A percentile compares a stretch with the other conserved stretches of the same genome.
These are phyloP conservation scores for Rhinoderma darwinii DNA, from an alignment of 2,113 vertebrate genomes.

Conservation along the genomic window DNA sequence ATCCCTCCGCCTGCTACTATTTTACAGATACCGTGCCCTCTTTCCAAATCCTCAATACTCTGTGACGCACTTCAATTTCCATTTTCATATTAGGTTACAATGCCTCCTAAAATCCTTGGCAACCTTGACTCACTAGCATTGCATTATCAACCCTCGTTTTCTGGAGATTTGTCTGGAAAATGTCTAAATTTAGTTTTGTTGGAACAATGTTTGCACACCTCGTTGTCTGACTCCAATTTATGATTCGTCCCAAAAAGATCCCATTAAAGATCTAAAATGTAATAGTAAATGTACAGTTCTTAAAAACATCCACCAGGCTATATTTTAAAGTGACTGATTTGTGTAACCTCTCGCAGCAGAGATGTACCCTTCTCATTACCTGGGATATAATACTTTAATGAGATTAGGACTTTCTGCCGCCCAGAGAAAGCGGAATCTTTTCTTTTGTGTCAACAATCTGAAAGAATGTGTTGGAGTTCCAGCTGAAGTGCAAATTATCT, in stretches of 20 bases:
- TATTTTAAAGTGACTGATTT: slow-evolving; percentile 21
- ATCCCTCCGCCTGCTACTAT: slow-evolving; percentile 48
- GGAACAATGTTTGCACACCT: slow-evolving; percentile 55
- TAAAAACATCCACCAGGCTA: not conserved
- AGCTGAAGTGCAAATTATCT: slow-evolving; percentile 16
- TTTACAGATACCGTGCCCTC: slow-evolving; percentile 47
- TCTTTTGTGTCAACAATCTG: slow-evolving; percentile 38
- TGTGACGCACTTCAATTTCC: slow-evolving; percentile 55
- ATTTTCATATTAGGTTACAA: slow-evolving; percentile 58
- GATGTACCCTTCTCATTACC: slow-evolving; percentile 3
- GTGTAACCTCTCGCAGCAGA: not conserved
- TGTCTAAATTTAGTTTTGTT: slow-evolving; percentile 54
- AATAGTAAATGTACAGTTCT: slow-evolving; percentile 28
- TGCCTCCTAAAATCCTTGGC: slow-evolving; percentile 58
- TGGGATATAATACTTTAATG: not conserved
- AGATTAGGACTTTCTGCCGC: slow-evolving; percentile 13
- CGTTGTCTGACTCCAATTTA: slow-evolving; percentile 57
- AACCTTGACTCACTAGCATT: slow-evolving; percentile 26
- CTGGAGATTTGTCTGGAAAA: slow-evolving; percentile 57
- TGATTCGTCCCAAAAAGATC: slow-evolving; percentile 45
- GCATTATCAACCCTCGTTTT: slow-evolving; percentile 51
- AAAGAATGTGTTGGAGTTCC: slow-evolving; percentile 19
- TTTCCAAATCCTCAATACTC: slow-evolving; percentile 42
- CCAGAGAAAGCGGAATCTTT: not conserved
- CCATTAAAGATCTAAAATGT: slow-evolving; percentile 40